These are phyloP conservation scores for Oenanthe oenanthe DNA, from an alignment of 2,113 vertebrate genomes.

Conservation along the genomic window DNA sequence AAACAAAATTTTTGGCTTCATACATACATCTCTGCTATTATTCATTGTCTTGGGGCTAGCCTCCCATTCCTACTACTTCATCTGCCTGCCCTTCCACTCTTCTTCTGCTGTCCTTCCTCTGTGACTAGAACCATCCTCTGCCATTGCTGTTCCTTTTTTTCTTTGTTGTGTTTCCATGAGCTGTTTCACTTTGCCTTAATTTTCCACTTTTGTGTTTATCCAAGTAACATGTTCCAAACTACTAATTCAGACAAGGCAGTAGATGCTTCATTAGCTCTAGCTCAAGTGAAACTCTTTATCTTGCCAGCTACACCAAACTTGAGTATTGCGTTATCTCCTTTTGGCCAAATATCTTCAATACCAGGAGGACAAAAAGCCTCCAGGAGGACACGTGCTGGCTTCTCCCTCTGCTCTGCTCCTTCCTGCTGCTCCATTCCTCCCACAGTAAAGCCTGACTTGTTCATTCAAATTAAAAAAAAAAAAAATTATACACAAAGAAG, in stretches of 20 bases:
- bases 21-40: not conserved
- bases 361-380: not conserved
- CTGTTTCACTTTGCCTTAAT: not conserved
- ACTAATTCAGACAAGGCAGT: not conserved
- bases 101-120: not conserved
- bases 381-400: fast-evolving
- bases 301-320: not conserved
- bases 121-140: not conserved
- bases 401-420: not conserved
- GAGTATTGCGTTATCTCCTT: not conserved
- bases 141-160: not conserved
- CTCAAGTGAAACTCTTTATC: not conserved
- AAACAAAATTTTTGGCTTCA: not conserved
- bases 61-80: not conserved
- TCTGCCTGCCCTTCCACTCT: not conserved
- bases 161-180: not conserved
- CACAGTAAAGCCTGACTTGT: not conserved
- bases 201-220: not conserved
- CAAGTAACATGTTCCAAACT: not conserved
- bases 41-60: not conserved
- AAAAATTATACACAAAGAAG: not conserved
- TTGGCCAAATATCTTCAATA: not conserved
- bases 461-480: not conserved
- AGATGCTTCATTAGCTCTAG: not conserved
- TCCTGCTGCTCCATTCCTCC: not conserved